Base-by-base conservation (phyloP, 2,797 vertebrate species). In the Basileuterus tristriatus region DNA sequence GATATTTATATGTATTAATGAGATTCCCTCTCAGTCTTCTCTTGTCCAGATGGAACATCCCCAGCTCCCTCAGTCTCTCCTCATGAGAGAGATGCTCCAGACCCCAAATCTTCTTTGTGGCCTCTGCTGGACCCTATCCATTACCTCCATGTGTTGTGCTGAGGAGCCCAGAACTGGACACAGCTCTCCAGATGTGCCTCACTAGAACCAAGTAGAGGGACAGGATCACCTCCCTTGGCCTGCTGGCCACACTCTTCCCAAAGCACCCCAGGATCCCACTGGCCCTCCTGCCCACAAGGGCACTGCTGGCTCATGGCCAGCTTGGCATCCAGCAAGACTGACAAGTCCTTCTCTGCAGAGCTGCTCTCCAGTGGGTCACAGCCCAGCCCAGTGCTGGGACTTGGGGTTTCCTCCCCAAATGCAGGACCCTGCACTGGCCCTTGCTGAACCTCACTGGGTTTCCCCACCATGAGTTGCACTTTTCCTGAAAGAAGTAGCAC, bases 31-130 rank as follows among this genome's bases (percentile, higher is more conserved):
- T 50, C 29, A 34, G n/a, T 64, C 44, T 69, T 29, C 21, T 41
- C 8, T 44, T 17, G 26, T n/a, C 32, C 22, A 52, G 3, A 52
- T 16, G 24, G 43, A 82, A 69, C 5, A 30, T 16, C 4, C 24
- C 13, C 47, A 44, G 27, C 12, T 44, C 13, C 6, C 6, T 17
- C 47, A 63, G 23, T 41, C 8, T 53, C 39, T 24, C 11, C 23
- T 15, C 3, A 0, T 3, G 1, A 1, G 1, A 29, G 36, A 62
- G 47, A 55, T 43, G 41, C 7, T 68, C 2, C 19, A 47, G 2
- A 41, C 2, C 4, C 22, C 18, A 9, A 2, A 50, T 34, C 17
- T 24, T 29, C 47, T 43, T 20, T 21, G 27, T 49, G 30, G 15
- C 15, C 55, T 49, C 4, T 2, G 0, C 41, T 29, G 22, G 18